These are phyloP conservation scores for Ctena decussata DNA, from an alignment of 2,888 invertebrate species.

Conservation along the genomic window DNA sequence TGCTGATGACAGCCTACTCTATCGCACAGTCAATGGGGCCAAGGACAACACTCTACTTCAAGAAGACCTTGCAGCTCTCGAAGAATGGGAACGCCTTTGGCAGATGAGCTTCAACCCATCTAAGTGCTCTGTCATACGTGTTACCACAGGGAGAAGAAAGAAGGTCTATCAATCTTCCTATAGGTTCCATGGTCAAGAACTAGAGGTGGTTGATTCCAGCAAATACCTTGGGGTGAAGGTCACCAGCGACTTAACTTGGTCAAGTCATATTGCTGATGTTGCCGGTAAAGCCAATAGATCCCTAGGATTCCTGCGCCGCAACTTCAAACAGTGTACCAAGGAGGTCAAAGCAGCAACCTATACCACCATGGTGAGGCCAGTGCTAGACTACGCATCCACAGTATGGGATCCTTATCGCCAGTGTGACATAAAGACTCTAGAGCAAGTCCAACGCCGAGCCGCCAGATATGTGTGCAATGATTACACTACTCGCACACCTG, in stretches of 20 bases:
- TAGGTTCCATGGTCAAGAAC: not conserved
- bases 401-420: not conserved
- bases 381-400: not conserved
- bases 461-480: constrained; percentile 9
- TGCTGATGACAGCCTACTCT: too few relatives aligned
- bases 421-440: not conserved
- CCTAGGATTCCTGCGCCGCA: not conserved
- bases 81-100: not conserved
- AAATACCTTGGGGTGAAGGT: not conserved
- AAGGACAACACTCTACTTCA: too few relatives aligned
- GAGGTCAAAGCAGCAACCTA: constrained; percentile 2
- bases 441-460: not conserved
- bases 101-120: not conserved
- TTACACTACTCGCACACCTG: not conserved
- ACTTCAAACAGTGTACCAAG: not conserved
- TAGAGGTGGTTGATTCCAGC: not conserved
- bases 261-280: not conserved
- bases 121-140: not conserved
- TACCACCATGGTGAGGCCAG: constrained; percentile 1
- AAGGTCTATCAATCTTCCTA: not conserved
- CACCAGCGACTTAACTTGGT: not conserved
- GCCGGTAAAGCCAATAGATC: not conserved
- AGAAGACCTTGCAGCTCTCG: too few relatives aligned
- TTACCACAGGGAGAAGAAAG: not conserved
- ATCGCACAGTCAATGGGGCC: too few relatives aligned